A percentile compares a stretch with the other conserved stretches of the same genome.
phyloP scores from a whole-genome alignment of 2,113 vertebrate species.

The Amphilophus citrinellus region DNA sequence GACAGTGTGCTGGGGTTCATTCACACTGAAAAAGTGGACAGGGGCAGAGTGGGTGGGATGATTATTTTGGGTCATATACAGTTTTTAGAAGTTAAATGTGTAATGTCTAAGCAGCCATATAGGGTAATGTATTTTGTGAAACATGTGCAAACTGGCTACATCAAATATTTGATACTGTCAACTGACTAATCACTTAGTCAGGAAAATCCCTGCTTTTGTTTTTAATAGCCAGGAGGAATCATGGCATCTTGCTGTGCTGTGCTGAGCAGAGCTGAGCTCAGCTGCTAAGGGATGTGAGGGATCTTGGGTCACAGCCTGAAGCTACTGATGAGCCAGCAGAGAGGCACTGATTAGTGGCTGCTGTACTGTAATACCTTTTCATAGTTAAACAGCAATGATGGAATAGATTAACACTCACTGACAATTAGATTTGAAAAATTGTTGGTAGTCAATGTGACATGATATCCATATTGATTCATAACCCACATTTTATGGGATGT shows the following conservation, averaged over 20 bases:
- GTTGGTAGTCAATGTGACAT: neutral
- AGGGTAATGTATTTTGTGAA: neutral
- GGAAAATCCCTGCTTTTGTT: conserved; percentile 4
- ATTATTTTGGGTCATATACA: neutral
- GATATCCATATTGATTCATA: neutral
- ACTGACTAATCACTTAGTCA: neutral
- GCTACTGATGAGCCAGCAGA: conserved; percentile 65
- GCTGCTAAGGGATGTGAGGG: conserved; percentile 60
- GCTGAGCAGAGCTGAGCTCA: conserved; percentile 62
- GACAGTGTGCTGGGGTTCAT: neutral
- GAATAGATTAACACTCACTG: neutral
- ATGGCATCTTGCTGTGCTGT: conserved; percentile 27
- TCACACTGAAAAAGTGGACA: neutral
- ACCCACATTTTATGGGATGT: neutral
- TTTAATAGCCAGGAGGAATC: conserved; percentile 27
- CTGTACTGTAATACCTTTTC: neutral
- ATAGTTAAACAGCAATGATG: neutral
- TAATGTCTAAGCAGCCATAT: neutral
- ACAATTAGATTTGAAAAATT: neutral
- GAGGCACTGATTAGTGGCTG: conserved; percentile 8
- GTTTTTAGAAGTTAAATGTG: neutral
- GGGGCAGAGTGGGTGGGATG: neutral
- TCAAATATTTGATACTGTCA: neutral
- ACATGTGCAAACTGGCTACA: neutral
- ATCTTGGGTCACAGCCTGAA: conserved; percentile 44